These are phyloP conservation scores for Asteroscopus sphinx DNA, from an alignment of 2,888 invertebrate genomes.

Conservation along the genomic window DNA sequence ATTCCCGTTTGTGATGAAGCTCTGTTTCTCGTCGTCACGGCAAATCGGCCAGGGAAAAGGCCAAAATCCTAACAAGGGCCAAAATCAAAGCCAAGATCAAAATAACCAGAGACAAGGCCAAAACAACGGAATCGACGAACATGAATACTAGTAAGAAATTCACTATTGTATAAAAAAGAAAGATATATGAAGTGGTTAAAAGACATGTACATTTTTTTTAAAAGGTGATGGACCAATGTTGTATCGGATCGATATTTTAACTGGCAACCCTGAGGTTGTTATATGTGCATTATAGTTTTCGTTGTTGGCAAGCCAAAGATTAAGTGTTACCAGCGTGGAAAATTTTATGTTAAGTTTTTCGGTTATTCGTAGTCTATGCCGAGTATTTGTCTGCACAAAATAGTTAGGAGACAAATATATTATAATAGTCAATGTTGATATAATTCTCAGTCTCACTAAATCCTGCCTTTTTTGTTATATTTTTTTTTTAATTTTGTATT, in stretches of 20 bases:
- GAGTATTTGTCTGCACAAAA: constrained; percentile 63
- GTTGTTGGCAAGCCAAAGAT: constrained; percentile 68
- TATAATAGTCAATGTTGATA: constrained; percentile 50
- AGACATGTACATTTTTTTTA: constrained; percentile 80
- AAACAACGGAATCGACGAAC: constrained; percentile 81
- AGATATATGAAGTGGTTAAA: constrained; percentile 68
- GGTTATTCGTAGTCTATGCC: constrained; percentile 54
- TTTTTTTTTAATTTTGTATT: constrained; percentile 40
- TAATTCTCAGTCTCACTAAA: constrained; percentile 46
- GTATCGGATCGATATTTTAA: constrained; percentile 70
- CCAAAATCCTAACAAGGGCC: constrained; percentile 39
- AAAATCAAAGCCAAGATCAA: constrained; percentile 71
- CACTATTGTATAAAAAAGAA: constrained; percentile 48
- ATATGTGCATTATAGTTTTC: constrained; percentile 57
- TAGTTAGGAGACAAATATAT: constrained; percentile 58
- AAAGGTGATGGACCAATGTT: constrained; percentile 83
- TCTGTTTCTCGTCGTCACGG: constrained; percentile 97
- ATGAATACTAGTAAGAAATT: constrained; percentile 85
- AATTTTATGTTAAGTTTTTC: constrained; percentile 50
- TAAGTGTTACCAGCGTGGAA: constrained; percentile 69
- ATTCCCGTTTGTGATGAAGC: constrained; percentile 99
- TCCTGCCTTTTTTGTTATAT: constrained; percentile 57
- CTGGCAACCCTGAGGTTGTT: constrained; percentile 55
- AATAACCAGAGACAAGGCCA: constrained; percentile 71
- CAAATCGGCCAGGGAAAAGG: constrained; percentile 88